Conservation (phyloP, 2,888 invertebrate species). For the Oegoconia quadripuncta region DNA sequence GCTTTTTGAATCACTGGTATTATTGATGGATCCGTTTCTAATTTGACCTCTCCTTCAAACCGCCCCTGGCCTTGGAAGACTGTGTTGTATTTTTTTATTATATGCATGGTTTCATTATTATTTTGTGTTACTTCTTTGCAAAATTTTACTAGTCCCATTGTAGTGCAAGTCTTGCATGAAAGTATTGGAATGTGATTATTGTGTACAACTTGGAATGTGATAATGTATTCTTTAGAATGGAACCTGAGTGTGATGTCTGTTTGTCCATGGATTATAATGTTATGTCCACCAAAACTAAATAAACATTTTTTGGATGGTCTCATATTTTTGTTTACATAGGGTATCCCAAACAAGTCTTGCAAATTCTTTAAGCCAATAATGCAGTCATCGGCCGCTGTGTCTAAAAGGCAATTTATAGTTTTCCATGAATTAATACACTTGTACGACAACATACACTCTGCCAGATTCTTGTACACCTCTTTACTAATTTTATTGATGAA, state of each 20-base stretch:
- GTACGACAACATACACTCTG: neutral
- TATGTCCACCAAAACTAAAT: constrained; percentile 7
- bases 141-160: constrained; percentile 7
- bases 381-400: constrained; percentile 9
- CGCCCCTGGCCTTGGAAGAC: constrained; percentile 13
- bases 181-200: constrained; percentile 4
- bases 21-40: constrained; percentile 8
- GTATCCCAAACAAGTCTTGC: constrained; percentile 5
- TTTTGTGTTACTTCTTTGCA: constrained; percentile 1
- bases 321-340: neutral
- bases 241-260: neutral
- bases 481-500: neutral
- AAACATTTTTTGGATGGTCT: constrained; percentile 8
- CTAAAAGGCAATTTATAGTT: neutral
- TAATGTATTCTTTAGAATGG: neutral
- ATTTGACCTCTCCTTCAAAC: constrained; percentile 7
- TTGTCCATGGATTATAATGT: constrained; percentile 6
- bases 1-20: constrained; percentile 9
- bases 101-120: neutral
- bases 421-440: neutral
- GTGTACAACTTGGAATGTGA: constrained; percentile 10
- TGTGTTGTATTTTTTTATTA: constrained; percentile 8
- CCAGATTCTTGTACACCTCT: neutral
- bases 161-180: constrained; percentile 6
- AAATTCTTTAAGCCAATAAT: constrained; percentile 2